Conservation (phyloP, 1,140 invertebrate genomes). For the Anoplolepis gracilipes region DNA sequence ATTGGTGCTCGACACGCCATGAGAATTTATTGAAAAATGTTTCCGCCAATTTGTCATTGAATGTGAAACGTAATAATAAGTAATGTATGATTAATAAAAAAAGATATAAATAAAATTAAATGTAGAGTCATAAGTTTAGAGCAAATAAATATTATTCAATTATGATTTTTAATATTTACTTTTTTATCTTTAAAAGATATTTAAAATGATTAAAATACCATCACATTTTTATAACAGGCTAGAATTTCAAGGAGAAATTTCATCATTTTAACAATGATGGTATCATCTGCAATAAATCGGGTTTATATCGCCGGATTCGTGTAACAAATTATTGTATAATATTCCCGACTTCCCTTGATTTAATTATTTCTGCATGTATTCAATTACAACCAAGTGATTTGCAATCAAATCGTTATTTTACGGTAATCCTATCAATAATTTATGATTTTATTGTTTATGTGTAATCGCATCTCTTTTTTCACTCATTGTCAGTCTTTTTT, state of each 20-base stretch:
- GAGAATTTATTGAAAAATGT: neutral
- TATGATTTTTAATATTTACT: neutral
- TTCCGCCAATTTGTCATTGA: neutral
- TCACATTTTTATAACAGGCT: neutral
- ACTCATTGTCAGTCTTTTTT: neutral
- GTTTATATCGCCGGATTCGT: neutral
- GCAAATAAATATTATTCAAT: neutral
- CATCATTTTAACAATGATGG: neutral
- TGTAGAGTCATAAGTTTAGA: neutral
- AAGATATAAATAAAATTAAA: neutral
- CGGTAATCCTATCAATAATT: conserved; percentile 30
- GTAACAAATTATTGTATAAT: conserved; percentile 33
- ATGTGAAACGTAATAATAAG: neutral
- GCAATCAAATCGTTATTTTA: conserved; percentile 48
- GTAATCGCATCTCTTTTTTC: neutral
- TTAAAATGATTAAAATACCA: neutral
- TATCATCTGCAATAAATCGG: neutral
- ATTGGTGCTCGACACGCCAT: conserved; percentile 7
- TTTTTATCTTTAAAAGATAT: conserved; percentile 3
- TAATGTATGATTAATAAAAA: neutral
- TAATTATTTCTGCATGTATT: conserved; percentile 49
- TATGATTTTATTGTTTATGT: conserved; percentile 26
- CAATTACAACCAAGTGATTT: conserved; percentile 50
- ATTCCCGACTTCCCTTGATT: conserved; percentile 28
- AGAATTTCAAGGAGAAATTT: conserved; percentile 13